Conservation (phyloP, 2,888 invertebrate species). For the Ametastegia equiseti region DNA sequence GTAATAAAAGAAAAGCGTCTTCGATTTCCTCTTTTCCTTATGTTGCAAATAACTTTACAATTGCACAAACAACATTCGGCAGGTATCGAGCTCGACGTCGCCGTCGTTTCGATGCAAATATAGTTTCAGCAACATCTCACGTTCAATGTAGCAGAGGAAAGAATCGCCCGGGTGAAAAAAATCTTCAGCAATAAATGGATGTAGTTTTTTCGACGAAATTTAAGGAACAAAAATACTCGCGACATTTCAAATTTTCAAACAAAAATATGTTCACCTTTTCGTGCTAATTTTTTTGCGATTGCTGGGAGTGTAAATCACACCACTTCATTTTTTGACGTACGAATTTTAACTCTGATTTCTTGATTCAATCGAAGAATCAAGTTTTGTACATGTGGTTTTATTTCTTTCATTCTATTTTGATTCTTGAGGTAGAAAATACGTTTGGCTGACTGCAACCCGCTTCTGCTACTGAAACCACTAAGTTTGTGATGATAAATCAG, state of each 20-base stretch:
- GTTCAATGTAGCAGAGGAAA: neutral
- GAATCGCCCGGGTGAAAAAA: neutral
- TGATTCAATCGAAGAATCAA: no score
- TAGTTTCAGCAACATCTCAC: neutral
- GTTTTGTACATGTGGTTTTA: no score
- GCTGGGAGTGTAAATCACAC: no score
- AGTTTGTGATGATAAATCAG: neutral
- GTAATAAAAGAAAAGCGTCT: neutral
- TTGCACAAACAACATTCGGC: neutral
- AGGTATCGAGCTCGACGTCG: neutral
- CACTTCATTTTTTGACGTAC: no score
- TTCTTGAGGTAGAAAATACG: neutral
- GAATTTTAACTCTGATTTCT: no score
- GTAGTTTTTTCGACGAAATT: neutral
- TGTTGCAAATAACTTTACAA: neutral
- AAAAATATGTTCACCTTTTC: neutral
- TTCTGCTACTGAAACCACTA: neutral
- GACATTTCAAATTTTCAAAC: no score
- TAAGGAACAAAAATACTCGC: neutral
- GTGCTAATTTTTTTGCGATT: neutral
- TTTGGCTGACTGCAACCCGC: neutral
- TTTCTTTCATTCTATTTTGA: neutral
- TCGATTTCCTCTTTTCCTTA: neutral
- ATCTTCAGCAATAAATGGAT: neutral
- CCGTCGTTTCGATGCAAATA: neutral